phyloP scores from a whole-genome alignment of 2,113 vertebrate genomes.

The Ranitomeya variabilis region DNA sequence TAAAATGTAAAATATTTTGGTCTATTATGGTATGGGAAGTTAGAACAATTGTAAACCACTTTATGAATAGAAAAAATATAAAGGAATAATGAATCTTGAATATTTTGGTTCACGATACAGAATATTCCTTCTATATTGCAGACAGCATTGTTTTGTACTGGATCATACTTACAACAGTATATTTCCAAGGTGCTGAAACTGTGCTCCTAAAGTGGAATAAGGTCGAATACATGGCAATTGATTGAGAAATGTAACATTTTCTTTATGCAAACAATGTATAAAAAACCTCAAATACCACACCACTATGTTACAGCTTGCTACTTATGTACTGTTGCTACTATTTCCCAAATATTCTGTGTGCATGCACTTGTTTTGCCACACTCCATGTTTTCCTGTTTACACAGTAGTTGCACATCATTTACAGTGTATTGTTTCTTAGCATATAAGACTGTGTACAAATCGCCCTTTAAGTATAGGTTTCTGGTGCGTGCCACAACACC shows the following conservation, averaged over 20 bases:
- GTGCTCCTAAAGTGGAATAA: not conserved
- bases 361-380: not conserved
- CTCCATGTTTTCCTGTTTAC: not conserved
- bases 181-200: not conserved
- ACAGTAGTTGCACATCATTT: slow-evolving; percentile 5
- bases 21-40: too few relatives aligned
- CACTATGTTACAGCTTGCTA: not conserved
- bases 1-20: too few relatives aligned
- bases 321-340: not conserved
- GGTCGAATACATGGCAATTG: not conserved
- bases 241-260: not conserved
- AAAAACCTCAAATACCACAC: not conserved
- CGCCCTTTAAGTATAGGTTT: not conserved
- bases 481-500: not conserved
- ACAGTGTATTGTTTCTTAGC: not conserved
- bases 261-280: not conserved
- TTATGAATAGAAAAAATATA: too few relatives aligned
- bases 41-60: too few relatives aligned
- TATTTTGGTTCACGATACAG: too few relatives aligned
- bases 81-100: too few relatives aligned
- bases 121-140: too few relatives aligned
- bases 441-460: slow-evolving; percentile 1
- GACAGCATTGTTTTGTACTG: too few relatives aligned
- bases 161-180: not conserved
- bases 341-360: not conserved